These are phyloP conservation scores for Antechinus stuartii DNA, from an alignment of 2,113 vertebrate species.

Conservation along the genomic window DNA sequence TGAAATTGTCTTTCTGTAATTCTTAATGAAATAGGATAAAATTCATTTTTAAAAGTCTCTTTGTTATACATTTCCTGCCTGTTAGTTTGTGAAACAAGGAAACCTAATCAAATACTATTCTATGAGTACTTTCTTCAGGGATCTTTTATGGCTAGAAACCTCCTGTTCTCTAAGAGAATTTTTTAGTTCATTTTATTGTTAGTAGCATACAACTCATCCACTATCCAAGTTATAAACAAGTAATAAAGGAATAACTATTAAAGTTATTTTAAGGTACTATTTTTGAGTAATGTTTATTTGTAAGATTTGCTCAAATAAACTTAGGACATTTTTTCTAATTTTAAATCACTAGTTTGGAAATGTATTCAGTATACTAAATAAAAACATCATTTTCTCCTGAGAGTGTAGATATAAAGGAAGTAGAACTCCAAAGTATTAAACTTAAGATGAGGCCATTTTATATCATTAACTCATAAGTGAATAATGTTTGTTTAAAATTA, in stretches of 20 bases:
- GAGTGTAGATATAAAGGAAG: background rate
- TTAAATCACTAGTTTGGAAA: background rate
- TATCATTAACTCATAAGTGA: background rate
- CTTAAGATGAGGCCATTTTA: background rate
- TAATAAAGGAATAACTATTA: background rate
- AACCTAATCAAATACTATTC: background rate
- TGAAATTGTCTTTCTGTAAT: background rate
- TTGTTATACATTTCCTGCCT: background rate
- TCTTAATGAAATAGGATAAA: background rate
- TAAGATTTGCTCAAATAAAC: background rate
- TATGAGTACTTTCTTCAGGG: background rate
- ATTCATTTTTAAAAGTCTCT: background rate
- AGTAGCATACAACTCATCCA: background rate
- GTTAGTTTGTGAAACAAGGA: background rate
- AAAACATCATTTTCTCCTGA: slow-evolving; percentile 5
- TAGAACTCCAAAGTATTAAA: background rate
- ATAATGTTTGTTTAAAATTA: background rate
- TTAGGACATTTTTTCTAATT: background rate
- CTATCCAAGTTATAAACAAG: background rate
- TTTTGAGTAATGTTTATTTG: background rate
- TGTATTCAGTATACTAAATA: background rate
- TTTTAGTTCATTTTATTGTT: background rate
- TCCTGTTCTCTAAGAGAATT: background rate
- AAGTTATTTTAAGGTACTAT: background rate
- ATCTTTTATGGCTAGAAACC: background rate